These are phyloP conservation scores for Sesamia inferens DNA, from an alignment of 2,888 invertebrate species.

Conservation along the genomic window DNA sequence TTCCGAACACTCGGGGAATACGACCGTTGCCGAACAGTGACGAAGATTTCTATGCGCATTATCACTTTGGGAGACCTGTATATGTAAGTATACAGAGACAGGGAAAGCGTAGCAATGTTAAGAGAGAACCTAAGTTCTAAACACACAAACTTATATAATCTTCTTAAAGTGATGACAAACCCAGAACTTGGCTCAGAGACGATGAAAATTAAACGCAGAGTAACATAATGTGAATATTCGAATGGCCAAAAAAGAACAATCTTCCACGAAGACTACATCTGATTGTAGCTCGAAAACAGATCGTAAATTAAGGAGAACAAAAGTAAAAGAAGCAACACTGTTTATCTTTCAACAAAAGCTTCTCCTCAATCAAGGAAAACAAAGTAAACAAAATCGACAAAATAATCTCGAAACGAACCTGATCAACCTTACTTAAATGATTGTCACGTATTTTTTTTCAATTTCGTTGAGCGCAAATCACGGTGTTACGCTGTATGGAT, in stretches of 20 bases:
- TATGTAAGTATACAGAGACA: neutral
- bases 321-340: too few species aligned
- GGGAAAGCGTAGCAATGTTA: neutral
- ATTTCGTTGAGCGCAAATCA: constrained; percentile 36
- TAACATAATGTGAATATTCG: too few species aligned
- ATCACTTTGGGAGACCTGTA: too few species aligned
- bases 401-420: neutral
- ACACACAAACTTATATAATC: neutral
- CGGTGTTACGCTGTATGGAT: constrained; percentile 19
- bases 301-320: too few species aligned
- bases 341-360: neutral
- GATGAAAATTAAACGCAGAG: too few species aligned
- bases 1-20: too few species aligned
- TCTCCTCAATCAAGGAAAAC: neutral
- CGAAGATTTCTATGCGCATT: too few species aligned
- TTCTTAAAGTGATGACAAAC: neutral
- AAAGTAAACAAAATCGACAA: constrained; percentile 5
- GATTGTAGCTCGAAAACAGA: too few species aligned
- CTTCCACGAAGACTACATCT: too few species aligned
- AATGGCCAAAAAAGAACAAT: too few species aligned
- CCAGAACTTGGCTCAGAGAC: neutral
- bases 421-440: constrained; percentile 8
- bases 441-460: constrained; percentile 42
- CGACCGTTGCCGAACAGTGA: too few species aligned
- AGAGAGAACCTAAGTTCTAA: neutral